Evolutionary conservation across 2,888 invertebrate species (phyloP), one percentile per base, ranked within the genome.

Genomic region (Unio pictorum): DNA sequence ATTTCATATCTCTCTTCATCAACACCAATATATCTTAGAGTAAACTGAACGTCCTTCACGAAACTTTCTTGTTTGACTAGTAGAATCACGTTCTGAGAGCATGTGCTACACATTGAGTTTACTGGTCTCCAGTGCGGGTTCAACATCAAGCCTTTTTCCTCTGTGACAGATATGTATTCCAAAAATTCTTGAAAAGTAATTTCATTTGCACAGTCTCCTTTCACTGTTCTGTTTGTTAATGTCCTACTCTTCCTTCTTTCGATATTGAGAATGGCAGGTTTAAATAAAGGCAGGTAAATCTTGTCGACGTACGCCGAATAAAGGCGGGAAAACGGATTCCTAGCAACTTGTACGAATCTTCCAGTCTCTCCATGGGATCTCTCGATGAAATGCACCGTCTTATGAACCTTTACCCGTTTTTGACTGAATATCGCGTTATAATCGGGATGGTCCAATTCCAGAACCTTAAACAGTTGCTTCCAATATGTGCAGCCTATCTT

Each of bases 401-500:
- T 20, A 66, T 66, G 66, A 30, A 66, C 59, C n/a, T 20, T 11
- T 17, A 0, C 5, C 5, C 66, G 58, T 18, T 28, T 15, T 59
- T 28, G 28, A n/a, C 34, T 30, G 66, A 66, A 66, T 20, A 66
- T 34, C 20, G 17, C 20, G 11, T 26, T 23, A n/a, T 15, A n/a
- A 30, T 30, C 15, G 5, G 15, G 18, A 15, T 23, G 17, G 6
- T 23, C 59, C 4, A 20, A 18, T 20, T 34, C 20, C 26, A 66
- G 28, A 28, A 61, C 30, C 18, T 59, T 55, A 20, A 66, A 66
- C 18, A 61, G 15, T 61, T 66, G 66, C 7, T 54, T 54, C 61
- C 45, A 61, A 17, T 60, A 59, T n/a, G 66, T 59, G 23, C 60
- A 66, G 15, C 66, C 66, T 17, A 55, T 54, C 28, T 66, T 66